Evolutionary conservation across 2,113 vertebrate genomes (phyloP).

Genomic region (Apus apus): DNA sequence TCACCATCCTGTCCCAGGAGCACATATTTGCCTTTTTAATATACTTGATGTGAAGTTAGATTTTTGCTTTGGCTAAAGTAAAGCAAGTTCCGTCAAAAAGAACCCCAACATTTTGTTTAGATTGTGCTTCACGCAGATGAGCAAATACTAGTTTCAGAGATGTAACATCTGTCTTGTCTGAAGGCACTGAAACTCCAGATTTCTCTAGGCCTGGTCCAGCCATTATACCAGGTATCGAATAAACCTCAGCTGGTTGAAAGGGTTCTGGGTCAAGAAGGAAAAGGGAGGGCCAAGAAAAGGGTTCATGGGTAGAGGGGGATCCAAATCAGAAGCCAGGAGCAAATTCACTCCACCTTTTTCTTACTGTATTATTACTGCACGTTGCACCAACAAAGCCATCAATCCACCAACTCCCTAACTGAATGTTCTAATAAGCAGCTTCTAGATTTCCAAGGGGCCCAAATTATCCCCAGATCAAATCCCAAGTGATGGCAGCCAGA

Average conservation of each 20-base stretch:
- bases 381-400: neutral
- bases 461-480: neutral
- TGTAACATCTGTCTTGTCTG: neutral
- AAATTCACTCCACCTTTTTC: neutral
- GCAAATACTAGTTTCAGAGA: neutral
- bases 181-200: neutral
- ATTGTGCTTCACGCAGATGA: neutral
- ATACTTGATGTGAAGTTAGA: neutral
- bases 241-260: neutral
- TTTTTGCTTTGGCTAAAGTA: neutral
- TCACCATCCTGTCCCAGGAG: neutral
- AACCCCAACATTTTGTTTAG: neutral
- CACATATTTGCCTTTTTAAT: neutral
- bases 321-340: neutral
- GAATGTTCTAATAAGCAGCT: neutral
- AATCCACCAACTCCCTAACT: neutral
- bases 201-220: neutral
- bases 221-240: neutral
- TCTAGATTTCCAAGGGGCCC: neutral
- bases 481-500: neutral
- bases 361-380: neutral
- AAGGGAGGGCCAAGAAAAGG: neutral
- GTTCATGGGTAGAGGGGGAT: neutral
- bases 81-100: neutral
- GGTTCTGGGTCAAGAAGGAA: neutral